These are phyloP conservation scores for Tinamus major DNA, from an alignment of 2,797 vertebrate species.

Conservation along the genomic window DNA sequence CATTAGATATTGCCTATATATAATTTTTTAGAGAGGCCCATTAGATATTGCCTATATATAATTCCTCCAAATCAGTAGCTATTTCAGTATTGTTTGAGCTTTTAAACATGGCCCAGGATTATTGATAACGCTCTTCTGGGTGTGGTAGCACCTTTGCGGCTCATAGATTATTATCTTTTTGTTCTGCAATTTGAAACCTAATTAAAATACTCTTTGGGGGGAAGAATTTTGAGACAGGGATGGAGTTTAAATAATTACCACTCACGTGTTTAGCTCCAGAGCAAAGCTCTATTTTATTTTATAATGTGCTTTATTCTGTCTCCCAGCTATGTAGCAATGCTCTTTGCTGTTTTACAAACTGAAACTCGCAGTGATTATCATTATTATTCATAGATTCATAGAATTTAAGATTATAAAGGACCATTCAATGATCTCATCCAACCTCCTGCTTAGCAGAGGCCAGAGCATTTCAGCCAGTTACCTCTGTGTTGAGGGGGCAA, in stretches of 20 bases:
- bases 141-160: background rate
- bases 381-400: constrained; percentile 73
- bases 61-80: background rate
- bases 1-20: background rate
- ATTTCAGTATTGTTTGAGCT: background rate
- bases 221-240: background rate
- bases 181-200: background rate
- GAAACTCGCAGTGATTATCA: constrained; percentile 18
- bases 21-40: background rate
- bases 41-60: background rate
- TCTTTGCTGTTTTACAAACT: constrained; percentile 54
- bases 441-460: constrained; percentile 50
- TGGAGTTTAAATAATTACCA: constrained; percentile 46
- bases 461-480: constrained; percentile 52
- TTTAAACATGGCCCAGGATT: background rate
- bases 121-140: background rate
- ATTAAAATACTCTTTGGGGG: background rate
- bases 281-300: constrained; percentile 6
- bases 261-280: constrained; percentile 14
- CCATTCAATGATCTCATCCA: constrained; percentile 48
- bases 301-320: background rate
- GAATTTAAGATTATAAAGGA: constrained; percentile 59
- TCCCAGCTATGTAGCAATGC: background rate
- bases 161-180: background rate
- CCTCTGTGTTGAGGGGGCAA: constrained; percentile 2